A percentile compares a stretch with the other conserved stretches of the same genome.
Evolutionary conservation across 1,140 invertebrate species (phyloP).

Genomic region (Frieseomelitta varia): DNA sequence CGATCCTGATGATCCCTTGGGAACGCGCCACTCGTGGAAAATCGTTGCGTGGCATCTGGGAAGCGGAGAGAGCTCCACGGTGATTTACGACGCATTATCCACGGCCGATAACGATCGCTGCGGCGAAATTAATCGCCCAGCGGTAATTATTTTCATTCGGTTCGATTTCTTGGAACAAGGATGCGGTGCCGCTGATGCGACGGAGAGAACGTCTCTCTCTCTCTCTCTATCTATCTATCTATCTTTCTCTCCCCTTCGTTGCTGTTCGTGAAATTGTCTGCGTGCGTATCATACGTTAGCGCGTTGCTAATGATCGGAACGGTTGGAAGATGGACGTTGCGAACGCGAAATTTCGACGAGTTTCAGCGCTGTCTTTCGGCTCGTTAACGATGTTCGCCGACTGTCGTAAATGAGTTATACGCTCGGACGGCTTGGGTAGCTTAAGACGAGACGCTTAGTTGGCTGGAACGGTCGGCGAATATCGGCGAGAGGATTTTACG

Average conservation of each 20-base stretch:
- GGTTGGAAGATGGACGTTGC: background rate
- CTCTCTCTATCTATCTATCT: no score
- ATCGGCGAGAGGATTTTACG: background rate
- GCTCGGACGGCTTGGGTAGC: no score
- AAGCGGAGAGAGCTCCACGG: background rate
- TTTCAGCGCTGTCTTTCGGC: background rate
- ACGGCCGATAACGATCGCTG: constrained; percentile 38
- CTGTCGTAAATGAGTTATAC: constrained; percentile 12
- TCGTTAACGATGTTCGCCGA: background rate
- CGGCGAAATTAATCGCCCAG: constrained; percentile 45
- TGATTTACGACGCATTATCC: constrained; percentile 50
- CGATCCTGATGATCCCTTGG: constrained; percentile 22
- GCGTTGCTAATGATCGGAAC: constrained; percentile 13
- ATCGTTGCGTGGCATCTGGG: constrained; percentile 24
- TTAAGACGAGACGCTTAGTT: background rate
- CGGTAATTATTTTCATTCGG: constrained; percentile 43
- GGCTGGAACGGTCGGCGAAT: background rate
- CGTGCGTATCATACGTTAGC: background rate
- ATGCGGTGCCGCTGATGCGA: background rate
- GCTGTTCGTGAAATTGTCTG: no score
- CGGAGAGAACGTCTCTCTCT: background rate
- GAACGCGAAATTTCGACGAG: background rate
- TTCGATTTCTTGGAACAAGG: constrained; percentile 13
- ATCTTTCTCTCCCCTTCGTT: no score
- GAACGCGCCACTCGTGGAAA: constrained; percentile 31